Base-by-base conservation (phyloP, 1,140 invertebrate genomes). In the Cyphomyrmex costatus region DNA sequence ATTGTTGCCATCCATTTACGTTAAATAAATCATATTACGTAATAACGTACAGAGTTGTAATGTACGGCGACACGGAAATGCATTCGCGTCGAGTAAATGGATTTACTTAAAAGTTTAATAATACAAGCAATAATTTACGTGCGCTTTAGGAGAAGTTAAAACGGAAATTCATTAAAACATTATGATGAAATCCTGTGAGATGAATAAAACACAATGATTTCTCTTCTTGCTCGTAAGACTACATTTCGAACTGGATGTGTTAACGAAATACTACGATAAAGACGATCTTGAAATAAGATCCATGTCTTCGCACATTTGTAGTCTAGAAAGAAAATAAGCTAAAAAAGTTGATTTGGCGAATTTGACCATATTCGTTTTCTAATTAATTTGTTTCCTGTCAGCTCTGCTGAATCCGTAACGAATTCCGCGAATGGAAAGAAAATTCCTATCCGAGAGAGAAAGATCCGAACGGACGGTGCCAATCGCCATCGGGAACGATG, bases 51-150 rank as follows among this genome's bases (percentile, higher is more conserved):
- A 36, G 68, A 73, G 79, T 74, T 79, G 24, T 79, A 79, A 79
- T 42, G 53, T 68, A 79, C 61, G 61, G n/a, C 77, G 24, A 58
- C 51, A 68, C 53, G 53, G 66, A 82, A 82, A 82, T 24, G 51
- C 53, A 82, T 60, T 27, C 51, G 79, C 33, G 33, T 36, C 51
- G 79, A 74, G 68, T 83, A 83, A 82, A 30, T 83, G 53, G 66
- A 83, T 83, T 83, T 70, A 56, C 78, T 80, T 74, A 74, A 73
- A 73, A 83, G 68, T 83, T 83, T 83, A 74, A 83, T 83, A 68
- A 70, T 80, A 80, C 61, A 70, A 42, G 63, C 63, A 70, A 68
- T 80, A 73, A 83, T 83, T 61, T 74, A 74, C 16, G 24, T 30
- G 33, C 21, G 51, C 36, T 56, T 53, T 73, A 33, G 53, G n/a